Conservation (phyloP, 2,888 invertebrate species). For the Tiliacea aurago region DNA sequence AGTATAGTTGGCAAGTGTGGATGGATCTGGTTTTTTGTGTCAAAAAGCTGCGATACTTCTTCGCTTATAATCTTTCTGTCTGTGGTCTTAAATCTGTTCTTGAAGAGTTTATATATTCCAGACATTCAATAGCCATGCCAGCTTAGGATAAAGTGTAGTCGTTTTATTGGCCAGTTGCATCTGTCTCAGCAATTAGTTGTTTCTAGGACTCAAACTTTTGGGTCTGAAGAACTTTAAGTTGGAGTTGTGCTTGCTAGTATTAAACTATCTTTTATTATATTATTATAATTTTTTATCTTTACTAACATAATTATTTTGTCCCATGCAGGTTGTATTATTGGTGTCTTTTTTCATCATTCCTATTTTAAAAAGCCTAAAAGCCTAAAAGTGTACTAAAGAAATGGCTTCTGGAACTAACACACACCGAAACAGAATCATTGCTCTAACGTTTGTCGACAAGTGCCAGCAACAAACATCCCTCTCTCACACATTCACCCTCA, state of each 20-base stretch:
- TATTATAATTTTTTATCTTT: conserved; percentile 2
- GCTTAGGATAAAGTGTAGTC: conserved; percentile 15
- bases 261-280: conserved; percentile 17
- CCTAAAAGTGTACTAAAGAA: too few relatives aligned
- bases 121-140: conserved; percentile 5
- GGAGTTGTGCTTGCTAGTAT: conserved; percentile 14
- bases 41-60: conserved; percentile 9
- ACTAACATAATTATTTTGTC: not conserved
- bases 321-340: not conserved
- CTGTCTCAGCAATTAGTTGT: conserved; percentile 34
- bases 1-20: conserved; percentile 72
- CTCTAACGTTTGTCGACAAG: too few relatives aligned
- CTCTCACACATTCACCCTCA: too few relatives aligned
- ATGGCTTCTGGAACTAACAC: too few relatives aligned
- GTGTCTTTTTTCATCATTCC: not conserved
- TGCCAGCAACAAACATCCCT: too few relatives aligned
- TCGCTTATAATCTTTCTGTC: not conserved
- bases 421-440: too few relatives aligned
- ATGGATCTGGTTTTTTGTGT: conserved; percentile 45
- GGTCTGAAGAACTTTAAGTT: conserved; percentile 16
- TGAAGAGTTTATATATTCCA: not conserved
- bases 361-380: too few relatives aligned
- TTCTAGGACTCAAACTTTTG: conserved; percentile 32
- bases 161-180: conserved; percentile 42
- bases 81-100: conserved; percentile 4